Evolutionary conservation across 2,113 vertebrate genomes (phyloP).

Genomic region (Empidonax alnorum): DNA sequence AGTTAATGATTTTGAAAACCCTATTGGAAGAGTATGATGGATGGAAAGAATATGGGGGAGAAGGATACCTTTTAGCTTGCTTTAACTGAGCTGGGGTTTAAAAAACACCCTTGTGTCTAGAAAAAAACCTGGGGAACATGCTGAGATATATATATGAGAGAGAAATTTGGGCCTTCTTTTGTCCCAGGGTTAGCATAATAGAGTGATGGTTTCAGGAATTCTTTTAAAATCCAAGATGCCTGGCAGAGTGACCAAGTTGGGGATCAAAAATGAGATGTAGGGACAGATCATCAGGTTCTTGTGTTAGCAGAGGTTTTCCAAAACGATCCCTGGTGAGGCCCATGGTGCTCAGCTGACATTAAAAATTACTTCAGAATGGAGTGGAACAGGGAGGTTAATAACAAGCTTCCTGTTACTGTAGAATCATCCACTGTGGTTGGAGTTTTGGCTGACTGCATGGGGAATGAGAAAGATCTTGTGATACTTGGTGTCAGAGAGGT

Average conservation of each 20-base stretch:
- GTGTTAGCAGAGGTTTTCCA: not conserved
- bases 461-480: not conserved
- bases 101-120: not conserved
- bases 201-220: not conserved
- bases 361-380: not conserved
- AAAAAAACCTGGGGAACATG: not conserved
- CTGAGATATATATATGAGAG: not conserved
- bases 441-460: not conserved
- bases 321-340: not conserved
- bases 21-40: not conserved
- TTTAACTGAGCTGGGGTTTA: not conserved
- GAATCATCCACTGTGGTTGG: not conserved
- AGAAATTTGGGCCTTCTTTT: not conserved
- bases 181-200: not conserved
- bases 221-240: not conserved
- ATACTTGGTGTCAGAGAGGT: not conserved
- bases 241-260: not conserved
- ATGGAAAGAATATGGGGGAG: not conserved
- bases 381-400: not conserved
- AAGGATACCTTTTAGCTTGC: not conserved
- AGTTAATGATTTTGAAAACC: not conserved
- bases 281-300: not conserved
- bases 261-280: not conserved
- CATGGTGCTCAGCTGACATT: not conserved
- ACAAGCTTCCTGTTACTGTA: not conserved